Evolutionary conservation across 1,140 invertebrate species (phyloP), one percentile per base, ranked within the genome.

Genomic region (Zophobas morio): DNA sequence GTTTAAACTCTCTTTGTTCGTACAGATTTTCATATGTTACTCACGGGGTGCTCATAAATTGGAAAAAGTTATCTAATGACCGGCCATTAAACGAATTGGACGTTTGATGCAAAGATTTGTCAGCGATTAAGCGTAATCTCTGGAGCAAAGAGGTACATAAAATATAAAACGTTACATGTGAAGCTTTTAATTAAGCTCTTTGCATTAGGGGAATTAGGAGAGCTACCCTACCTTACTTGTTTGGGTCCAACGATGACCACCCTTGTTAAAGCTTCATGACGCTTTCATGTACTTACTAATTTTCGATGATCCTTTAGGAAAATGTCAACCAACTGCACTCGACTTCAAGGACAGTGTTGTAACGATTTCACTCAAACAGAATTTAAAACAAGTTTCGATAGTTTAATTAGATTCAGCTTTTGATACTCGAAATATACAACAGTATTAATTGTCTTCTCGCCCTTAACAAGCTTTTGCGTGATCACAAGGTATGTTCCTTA

Each of bases 151-250:
- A 3, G 49, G n/a, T 4, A 20, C 20, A 51, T 51, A 51, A 66
- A 66, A 66, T 66, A 66, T 40, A 66, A 66, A 66, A 46, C 37
- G 60, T 66, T 66, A 42, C 20, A 32, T 66, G 39, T 2, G 42
- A 33, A 8, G 39, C n/a, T 36, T 66, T 66, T 66, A 5, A 66
- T 66, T 66, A 66, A 66, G 37, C 60, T 66, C 60, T 46, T 66
- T 32, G 60, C 37, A 66, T 66, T 66, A 66, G 60, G 39, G 39
- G 39, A 66, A 66, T 66, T 66, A 66, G 39, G 39, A 66, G 60
- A 40, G 40, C 42, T 66, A 20, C 39, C 54, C 60, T 42, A 66
- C 39, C 8, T 66, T 66, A 20, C 37, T 60, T 39, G 20, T 20
- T 20, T 51, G 57, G 54, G 6, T 33, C 34, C 54, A 33, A 3